Percentiles rank a stretch among this genome's conserved stretches.
Evolutionary conservation across 2,888 invertebrate genomes (phyloP).

Genomic region (Lithophane ornitopus): DNA sequence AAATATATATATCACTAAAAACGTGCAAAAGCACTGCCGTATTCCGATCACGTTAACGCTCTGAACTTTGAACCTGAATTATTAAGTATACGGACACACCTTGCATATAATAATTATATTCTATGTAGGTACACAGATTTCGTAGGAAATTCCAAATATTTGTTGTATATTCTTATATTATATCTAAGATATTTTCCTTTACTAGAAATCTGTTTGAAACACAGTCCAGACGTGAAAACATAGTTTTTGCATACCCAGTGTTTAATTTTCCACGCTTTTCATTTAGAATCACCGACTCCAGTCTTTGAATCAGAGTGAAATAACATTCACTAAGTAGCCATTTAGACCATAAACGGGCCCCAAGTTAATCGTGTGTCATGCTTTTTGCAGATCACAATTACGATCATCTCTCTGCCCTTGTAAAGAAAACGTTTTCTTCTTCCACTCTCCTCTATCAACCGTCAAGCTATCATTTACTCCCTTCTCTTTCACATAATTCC

Average conservation of each 20-base stretch:
- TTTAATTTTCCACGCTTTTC: neutral
- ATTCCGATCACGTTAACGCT: neutral
- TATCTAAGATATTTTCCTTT: neutral
- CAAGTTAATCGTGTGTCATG: neutral
- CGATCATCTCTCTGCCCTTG: too few species aligned
- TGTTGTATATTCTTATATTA: too few species aligned
- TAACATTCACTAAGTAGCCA: neutral
- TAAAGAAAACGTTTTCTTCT: too few species aligned
- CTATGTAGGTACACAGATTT: neutral
- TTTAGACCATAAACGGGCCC: neutral
- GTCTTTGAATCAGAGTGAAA: neutral
- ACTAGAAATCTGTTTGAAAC: neutral
- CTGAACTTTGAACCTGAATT: neutral
- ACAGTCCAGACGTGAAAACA: neutral
- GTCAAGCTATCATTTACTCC: too few species aligned
- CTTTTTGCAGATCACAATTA: neutral
- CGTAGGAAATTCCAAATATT: neutral
- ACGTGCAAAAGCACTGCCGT: too few species aligned
- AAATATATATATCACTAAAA: too few species aligned
- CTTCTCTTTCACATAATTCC: too few species aligned
- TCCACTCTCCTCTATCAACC: too few species aligned
- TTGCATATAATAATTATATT: neutral
- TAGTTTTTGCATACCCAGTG: neutral
- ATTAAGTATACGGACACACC: neutral
- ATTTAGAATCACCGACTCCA: neutral